Evolutionary conservation across 2,113 vertebrate species (phyloP).

Genomic region (Pongo abelii): DNA sequence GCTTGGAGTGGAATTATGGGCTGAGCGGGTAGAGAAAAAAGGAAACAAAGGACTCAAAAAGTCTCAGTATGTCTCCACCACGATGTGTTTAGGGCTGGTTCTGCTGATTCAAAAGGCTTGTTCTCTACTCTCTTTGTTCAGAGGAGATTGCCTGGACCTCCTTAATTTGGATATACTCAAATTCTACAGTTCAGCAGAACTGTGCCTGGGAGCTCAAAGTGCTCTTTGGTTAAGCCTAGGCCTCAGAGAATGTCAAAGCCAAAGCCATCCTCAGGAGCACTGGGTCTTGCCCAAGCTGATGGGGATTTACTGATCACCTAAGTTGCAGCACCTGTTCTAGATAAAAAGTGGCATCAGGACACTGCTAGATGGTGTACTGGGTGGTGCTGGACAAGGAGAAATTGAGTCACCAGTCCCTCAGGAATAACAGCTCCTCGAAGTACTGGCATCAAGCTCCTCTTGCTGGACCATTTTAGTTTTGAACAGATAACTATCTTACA

Average conservation of each 20-base stretch:
- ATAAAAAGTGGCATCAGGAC: too few relatives aligned
- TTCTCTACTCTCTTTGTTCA: not conserved
- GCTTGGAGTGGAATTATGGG: not conserved
- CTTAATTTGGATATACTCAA: not conserved
- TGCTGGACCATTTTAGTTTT: not conserved
- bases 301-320: not conserved
- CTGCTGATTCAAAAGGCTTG: not conserved
- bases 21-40: not conserved
- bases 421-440: too few relatives aligned
- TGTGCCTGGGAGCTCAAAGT: not conserved
- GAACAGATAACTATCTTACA: not conserved
- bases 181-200: not conserved
- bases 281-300: not conserved
- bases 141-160: not conserved
- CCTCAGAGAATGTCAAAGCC: not conserved
- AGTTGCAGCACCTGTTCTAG: not conserved
- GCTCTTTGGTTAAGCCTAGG: not conserved
- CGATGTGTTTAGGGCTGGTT: not conserved
- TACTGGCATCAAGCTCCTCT: too few relatives aligned
- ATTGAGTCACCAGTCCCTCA: fast-evolving
- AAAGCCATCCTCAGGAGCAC: not conserved
- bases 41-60: fast-evolving
- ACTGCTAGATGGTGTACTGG: too few relatives aligned
- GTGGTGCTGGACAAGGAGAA: not conserved
- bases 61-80: not conserved